Evolutionary conservation across 2,113 vertebrate species (phyloP), one percentile per base, ranked within the genome.

Genomic region (Pseudorectes ferrugineus): DNA sequence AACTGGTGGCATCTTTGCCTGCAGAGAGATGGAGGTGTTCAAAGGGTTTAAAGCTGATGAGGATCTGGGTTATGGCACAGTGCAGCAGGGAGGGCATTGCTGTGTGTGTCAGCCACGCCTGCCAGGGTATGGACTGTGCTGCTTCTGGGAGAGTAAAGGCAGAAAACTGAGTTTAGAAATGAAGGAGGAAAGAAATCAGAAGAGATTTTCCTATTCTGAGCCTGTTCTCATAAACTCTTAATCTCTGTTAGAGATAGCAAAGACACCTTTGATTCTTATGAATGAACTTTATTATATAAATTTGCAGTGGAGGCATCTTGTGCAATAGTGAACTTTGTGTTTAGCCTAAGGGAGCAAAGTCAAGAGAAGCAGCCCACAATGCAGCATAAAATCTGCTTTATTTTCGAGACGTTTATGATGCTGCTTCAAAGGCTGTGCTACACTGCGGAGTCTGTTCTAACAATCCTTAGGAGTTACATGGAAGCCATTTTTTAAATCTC

Each of bases 81-180:
- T 1, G 46, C 38, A 51, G 24, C 38, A 17, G 14, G 43, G 46
- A 71, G 40, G 15, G n/a, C 17, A 5, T 5, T 5, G 9, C 86
- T 36, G 4, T 20, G 77, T 48, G 11, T 9, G 11, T n/a, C 82
- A n/a, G 63, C 35, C 3, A 1, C 40, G 6, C 38, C 67, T 5
- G 4, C 19, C 33, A 3, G 49, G 20, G 11, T 9, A 3, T 8
- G 2, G 6, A 0, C 5, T 22, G 0, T 25, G 38, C 26, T 57
- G 63, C 15, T 63, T n/a, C 26, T 25, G 23, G 46, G 54, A 23
- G n/a, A 31, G 10, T 5, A 35, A 42, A 62, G 62, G 8, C 3
- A 16, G 0, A 4, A 57, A 62, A 26, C 1, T 5, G 40, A 8
- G 17, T 23, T 38, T 28, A 5, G 12, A 78, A 31, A 3, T 11